Evolutionary conservation across 2,797 vertebrate species (phyloP).

Genomic region (Anabas testudineus): DNA sequence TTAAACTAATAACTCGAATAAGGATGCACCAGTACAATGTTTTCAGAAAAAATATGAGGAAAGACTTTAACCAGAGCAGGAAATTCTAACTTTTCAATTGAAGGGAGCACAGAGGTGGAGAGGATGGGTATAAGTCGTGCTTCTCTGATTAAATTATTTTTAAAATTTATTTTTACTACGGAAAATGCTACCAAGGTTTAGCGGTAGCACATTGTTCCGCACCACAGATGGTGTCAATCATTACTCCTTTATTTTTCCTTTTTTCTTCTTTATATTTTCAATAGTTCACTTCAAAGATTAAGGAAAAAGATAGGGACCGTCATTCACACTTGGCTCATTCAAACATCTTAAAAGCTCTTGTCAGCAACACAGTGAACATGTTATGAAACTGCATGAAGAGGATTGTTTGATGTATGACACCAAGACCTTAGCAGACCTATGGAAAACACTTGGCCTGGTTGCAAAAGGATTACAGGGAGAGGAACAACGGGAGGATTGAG

Average conservation of each 20-base stretch:
- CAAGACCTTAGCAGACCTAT: constrained; percentile 49
- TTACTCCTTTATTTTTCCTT: neutral
- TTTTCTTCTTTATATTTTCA: constrained; percentile 1
- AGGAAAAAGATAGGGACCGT: constrained; percentile 7
- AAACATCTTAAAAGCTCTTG: constrained; percentile 10
- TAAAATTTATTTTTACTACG: constrained; percentile 51
- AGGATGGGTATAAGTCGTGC: constrained; percentile 8
- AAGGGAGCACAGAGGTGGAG: neutral
- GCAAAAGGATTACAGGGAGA: constrained; percentile 55
- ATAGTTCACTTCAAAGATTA: constrained; percentile 34
- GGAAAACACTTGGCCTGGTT: constrained; percentile 37
- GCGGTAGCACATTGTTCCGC: too few relatives aligned
- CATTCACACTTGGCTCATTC: constrained; percentile 28
- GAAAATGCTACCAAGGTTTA: constrained; percentile 39
- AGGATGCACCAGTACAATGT: too few relatives aligned
- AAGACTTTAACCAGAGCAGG: constrained; percentile 4
- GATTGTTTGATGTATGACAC: constrained; percentile 65
- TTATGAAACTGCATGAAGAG: constrained; percentile 47
- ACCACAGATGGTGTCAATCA: constrained; percentile 12
- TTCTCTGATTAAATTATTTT: constrained; percentile 26
- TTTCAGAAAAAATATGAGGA: too few relatives aligned
- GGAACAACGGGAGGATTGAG: constrained; percentile 67
- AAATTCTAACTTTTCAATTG: neutral
- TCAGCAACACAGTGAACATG: constrained; percentile 44
- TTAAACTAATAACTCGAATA: too few relatives aligned